Percentiles rank a stretch among this genome's conserved stretches.
phyloP scores from a whole-genome alignment of 2,797 vertebrate species.

The Tenualosa thibaudeaui region DNA sequence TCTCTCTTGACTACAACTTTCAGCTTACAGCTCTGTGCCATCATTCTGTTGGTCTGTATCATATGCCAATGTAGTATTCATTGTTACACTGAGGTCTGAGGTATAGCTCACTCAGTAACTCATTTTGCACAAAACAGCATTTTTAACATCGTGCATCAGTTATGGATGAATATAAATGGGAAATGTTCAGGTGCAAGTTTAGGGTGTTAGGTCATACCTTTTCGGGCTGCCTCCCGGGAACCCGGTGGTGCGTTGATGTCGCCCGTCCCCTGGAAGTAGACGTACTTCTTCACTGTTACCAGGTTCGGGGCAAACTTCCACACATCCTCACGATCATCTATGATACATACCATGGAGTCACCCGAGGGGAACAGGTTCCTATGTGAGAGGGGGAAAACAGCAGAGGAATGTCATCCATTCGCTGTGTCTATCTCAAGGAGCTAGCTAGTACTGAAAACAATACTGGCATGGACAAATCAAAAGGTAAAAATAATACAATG shows the following conservation, averaged over 20 bases:
- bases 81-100: too few species aligned
- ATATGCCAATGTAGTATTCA: too few species aligned
- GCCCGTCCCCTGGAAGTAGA: slow-evolving; percentile 95
- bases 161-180: too few species aligned
- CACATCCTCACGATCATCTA: slow-evolving; percentile 96
- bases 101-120: too few species aligned
- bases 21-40: too few species aligned
- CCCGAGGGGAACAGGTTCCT: slow-evolving; percentile 98
- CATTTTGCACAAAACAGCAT: slow-evolving; percentile 19
- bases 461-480: too few species aligned
- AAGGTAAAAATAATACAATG: too few species aligned
- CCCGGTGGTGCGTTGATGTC: slow-evolving; percentile 94
- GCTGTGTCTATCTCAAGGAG: not conserved
- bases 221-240: slow-evolving; percentile 82
- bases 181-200: not conserved
- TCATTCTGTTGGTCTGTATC: too few species aligned
- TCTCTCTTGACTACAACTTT: too few species aligned
- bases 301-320: slow-evolving; percentile 99
- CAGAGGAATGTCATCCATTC: not conserved
- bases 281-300: slow-evolving; percentile 98
- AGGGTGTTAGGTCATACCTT: slow-evolving; percentile 70
- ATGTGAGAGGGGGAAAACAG: slow-evolving; percentile 37
- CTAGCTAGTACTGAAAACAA: not conserved
- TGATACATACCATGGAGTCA: slow-evolving; percentile 98
- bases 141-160: too few species aligned